Conservation (phyloP, 2,888 invertebrate genomes). For the Strigamia crassipes region DNA sequence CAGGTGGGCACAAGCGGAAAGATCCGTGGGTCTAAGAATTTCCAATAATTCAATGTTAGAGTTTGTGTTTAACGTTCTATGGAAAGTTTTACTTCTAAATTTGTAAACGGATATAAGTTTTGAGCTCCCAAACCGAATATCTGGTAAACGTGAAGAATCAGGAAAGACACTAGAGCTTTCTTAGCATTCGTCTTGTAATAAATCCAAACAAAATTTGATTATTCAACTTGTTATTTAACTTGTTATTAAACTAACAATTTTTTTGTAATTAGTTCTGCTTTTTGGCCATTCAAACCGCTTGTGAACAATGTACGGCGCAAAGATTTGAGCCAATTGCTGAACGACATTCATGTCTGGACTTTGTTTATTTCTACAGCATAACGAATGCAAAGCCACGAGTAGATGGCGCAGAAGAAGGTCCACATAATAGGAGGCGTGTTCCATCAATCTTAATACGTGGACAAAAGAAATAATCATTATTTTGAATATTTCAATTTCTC, state of each 20-base stretch:
- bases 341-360: neutral
- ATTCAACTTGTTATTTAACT: neutral
- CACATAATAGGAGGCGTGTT: conserved; percentile 4
- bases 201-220: neutral
- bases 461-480: neutral
- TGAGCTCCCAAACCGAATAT: neutral
- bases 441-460: neutral
- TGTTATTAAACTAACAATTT: neutral
- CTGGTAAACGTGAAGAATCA: conserved; percentile 25
- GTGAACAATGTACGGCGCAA: neutral
- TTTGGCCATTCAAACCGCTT: conserved; percentile 8
- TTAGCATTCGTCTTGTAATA: neutral
- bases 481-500: neutral
- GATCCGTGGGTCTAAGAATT: neutral
- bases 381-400: conserved; percentile 2
- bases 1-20: neutral
- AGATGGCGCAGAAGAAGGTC: conserved; percentile 6
- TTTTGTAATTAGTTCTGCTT: conserved; percentile 8
- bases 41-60: neutral
- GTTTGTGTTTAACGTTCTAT: no score
- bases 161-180: neutral
- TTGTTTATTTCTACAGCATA: neutral
- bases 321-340: neutral
- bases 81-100: neutral
- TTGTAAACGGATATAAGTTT: neutral